Conservation (phyloP, 2,888 invertebrate species). For the Ptychoptera albimana region DNA sequence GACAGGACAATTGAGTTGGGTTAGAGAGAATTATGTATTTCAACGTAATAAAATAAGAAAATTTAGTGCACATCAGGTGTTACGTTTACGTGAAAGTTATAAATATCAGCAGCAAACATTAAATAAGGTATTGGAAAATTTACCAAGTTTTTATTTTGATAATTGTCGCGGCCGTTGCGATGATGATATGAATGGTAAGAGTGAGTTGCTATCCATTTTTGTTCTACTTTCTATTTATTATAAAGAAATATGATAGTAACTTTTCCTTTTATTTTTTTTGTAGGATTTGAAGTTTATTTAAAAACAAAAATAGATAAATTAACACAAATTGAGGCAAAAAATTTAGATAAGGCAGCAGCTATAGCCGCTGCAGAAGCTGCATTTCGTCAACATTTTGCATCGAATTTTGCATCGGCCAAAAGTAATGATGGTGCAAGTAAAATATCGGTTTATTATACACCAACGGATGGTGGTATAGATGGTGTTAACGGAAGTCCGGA, state of each 20-base stretch:
- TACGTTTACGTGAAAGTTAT: conserved; percentile 79
- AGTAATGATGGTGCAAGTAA: conserved; percentile 37
- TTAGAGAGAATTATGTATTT: conserved; percentile 88
- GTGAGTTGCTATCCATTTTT: not conserved
- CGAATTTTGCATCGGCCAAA: conserved; percentile 13
- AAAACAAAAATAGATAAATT: conserved; percentile 23
- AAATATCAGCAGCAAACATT: conserved; percentile 91
- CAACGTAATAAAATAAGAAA: conserved; percentile 88
- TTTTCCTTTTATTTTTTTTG: conserved; percentile 1
- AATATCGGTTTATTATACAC: conserved; percentile 67
- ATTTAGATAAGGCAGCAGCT: not conserved
- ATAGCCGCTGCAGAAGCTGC: not conserved
- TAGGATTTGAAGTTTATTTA: conserved; percentile 29
- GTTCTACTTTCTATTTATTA: not conserved
- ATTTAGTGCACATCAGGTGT: conserved; percentile 83
- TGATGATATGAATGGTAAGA: conserved; percentile 22
- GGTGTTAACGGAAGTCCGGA: conserved; percentile 39
- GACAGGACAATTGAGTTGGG: conserved; percentile 78
- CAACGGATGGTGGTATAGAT: conserved; percentile 56
- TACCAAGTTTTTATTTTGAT: conserved; percentile 81
- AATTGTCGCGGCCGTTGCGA: conserved; percentile 76
- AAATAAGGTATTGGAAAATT: conserved; percentile 83
- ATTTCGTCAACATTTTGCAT: not conserved
- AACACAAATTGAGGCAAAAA: conserved; percentile 15
- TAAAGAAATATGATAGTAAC: not conserved